Evolutionary conservation across 2,113 vertebrate species (phyloP).

Genomic region (Salvator merianae): DNA sequence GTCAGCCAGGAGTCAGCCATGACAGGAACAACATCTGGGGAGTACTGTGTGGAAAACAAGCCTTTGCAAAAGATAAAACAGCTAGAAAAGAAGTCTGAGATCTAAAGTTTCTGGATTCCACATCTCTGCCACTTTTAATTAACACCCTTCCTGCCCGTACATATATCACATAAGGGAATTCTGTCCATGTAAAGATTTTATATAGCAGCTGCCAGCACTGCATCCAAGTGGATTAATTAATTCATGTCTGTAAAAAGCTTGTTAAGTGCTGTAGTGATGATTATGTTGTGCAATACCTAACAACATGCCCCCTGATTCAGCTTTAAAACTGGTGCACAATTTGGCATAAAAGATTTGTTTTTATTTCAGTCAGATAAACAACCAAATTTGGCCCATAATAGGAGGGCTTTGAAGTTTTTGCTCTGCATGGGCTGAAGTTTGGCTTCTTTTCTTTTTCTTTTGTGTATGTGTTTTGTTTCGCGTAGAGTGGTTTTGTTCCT

Average conservation of each 20-base stretch:
- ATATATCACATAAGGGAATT: conserved; percentile 4
- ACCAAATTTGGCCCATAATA: neutral
- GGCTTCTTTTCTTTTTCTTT: neutral
- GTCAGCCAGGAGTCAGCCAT: too few species aligned
- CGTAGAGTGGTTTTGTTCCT: conserved; percentile 37
- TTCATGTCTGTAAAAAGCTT: conserved; percentile 20
- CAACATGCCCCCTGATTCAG: neutral
- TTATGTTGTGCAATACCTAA: conserved; percentile 8
- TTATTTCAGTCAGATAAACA: neutral
- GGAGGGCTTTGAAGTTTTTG: conserved; percentile 23
- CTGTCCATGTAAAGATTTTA: neutral
- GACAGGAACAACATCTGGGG: too few species aligned
- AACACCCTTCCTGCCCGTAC: neutral
- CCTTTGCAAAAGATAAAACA: neutral
- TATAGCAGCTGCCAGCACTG: conserved; percentile 12
- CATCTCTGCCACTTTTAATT: neutral
- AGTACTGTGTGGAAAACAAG: neutral
- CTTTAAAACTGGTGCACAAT: neutral
- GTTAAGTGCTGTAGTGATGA: conserved; percentile 5
- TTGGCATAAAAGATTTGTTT: neutral
- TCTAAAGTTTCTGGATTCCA: neutral
- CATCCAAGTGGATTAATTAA: conserved; percentile 30
- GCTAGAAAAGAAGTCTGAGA: neutral
- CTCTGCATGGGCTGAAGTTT: conserved; percentile 47
- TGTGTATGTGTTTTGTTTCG: conserved; percentile 24